Evolutionary conservation across 2,797 vertebrate genomes (phyloP).

Genomic region (Amazona finschi): DNA sequence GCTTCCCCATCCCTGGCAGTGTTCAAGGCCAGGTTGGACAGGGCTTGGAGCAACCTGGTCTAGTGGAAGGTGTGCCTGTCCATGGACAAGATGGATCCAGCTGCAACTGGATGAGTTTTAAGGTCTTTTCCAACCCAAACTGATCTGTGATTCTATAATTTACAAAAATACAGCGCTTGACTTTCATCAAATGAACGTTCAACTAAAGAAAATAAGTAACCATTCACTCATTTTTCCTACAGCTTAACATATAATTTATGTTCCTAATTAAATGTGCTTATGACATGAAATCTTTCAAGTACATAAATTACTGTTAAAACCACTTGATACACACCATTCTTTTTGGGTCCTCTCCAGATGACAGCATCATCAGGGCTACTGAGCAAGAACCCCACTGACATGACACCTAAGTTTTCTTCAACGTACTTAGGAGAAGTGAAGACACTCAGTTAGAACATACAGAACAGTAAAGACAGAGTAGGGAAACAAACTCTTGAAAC

Average conservation of each 20-base stretch:
- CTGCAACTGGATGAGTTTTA: neutral
- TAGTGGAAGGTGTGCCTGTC: neutral
- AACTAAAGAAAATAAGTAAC: neutral
- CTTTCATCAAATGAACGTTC: neutral
- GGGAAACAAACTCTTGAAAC: neutral
- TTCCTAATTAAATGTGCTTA: neutral
- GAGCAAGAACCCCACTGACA: constrained; percentile 96
- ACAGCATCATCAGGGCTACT: constrained; percentile 93
- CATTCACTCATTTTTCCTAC: neutral
- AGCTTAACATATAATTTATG: neutral
- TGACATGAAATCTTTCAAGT: neutral
- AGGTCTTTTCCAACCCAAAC: neutral
- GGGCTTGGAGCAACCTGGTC: neutral
- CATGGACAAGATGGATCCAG: neutral
- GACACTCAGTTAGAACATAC: neutral
- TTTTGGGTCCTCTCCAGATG: constrained; percentile 98
- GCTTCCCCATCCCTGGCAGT: neutral
- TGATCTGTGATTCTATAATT: neutral
- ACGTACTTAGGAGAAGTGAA: constrained; percentile 81
- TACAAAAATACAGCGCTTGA: neutral
- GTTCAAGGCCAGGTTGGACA: neutral
- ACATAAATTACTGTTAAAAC: neutral
- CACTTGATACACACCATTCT: constrained; percentile 82
- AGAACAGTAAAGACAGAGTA: neutral
- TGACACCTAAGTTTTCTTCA: constrained; percentile 93